Base-by-base conservation (phyloP, 2,113 vertebrate species). In the Upupa epops region DNA sequence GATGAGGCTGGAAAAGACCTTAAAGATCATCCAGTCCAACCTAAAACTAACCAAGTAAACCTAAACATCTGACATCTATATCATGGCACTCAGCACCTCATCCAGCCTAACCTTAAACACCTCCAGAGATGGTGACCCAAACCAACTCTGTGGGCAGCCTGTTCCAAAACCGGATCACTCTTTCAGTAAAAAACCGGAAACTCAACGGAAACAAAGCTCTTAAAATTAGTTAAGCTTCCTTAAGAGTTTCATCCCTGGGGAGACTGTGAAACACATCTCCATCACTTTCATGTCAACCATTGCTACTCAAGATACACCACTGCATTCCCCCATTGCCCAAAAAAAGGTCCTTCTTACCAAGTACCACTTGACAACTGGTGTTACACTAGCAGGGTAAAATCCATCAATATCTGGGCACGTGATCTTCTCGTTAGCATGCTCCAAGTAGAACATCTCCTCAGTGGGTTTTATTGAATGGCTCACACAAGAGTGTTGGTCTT, bases 381-480 rank as follows among this genome's bases (percentile, higher is more conserved):
- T 89, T 58, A 94, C 74, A 71, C 89, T 97, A 20, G 98, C 54
- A 87, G 98, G 98, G 60, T 97, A 98, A 95, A 96, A 98, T 2
- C 97, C 98, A 70, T 98, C 89, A 45, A 98, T 90, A 91, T 98
- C 97, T 4, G 99, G 99, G 90, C 99, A 99, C 13, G 95, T 31
- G 59, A 99, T 93, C 8, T 45, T 91, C 69, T 80, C 63, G 6
- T 94, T 90, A 37, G 52, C 17, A 0, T 92, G 61, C 77, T 98
- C 97, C 8, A 98, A 6, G 11, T 97, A 97, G 26, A 98, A 60
- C 37, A 77, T 91, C 16, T 94, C 24, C 18, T 86, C 88, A 3
- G 60, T 18, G 1, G 85, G 83, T 77, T 97, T 97, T 90, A 98
- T 95, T 14, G 88, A 76, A 42, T 79, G 96, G 83, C 95, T 97